Percentiles rank a stretch among this genome's conserved stretches.
These are phyloP conservation scores for Drosophila heteroneura DNA, from an alignment of 2,888 invertebrate species.

Conservation along the genomic window DNA sequence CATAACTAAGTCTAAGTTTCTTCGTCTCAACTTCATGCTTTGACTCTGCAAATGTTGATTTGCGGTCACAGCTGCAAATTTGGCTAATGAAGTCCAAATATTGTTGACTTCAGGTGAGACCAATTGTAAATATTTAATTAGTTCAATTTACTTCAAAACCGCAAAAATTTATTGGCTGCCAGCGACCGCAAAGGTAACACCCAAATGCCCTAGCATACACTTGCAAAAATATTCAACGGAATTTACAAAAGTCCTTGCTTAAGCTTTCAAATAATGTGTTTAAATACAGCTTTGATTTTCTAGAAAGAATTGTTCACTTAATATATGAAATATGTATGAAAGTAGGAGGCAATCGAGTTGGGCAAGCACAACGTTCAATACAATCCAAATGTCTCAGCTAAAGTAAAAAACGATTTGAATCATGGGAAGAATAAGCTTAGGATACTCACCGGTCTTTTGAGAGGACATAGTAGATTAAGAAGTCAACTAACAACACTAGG, in stretches of 20 bases:
- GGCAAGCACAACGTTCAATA: not conserved
- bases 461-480: not conserved
- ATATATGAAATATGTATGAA: not conserved
- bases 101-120: constrained; percentile 16
- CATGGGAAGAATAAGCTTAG: not conserved
- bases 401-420: not conserved
- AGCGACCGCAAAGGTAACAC: constrained; percentile 4
- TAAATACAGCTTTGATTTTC: not conserved
- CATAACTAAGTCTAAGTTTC: constrained; percentile 54
- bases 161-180: constrained; percentile 56
- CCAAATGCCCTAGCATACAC: not conserved
- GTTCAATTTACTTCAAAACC: constrained; percentile 63
- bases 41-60: constrained; percentile 33
- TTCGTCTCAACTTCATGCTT: constrained; percentile 16
- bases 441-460: not conserved
- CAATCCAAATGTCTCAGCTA: not conserved
- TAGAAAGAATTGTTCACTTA: not conserved
- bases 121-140: constrained; percentile 76
- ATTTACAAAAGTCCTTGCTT: not conserved
- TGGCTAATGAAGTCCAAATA: constrained; percentile 63
- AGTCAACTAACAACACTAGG: not conserved
- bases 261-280: not conserved
- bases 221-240: not conserved
- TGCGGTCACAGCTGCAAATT: constrained; percentile 20
- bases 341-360: not conserved